Percentiles rank a stretch among this genome's conserved stretches.
These are phyloP conservation scores for Harpalus rufipes DNA, from an alignment of 2,888 invertebrate species.

Conservation along the genomic window DNA sequence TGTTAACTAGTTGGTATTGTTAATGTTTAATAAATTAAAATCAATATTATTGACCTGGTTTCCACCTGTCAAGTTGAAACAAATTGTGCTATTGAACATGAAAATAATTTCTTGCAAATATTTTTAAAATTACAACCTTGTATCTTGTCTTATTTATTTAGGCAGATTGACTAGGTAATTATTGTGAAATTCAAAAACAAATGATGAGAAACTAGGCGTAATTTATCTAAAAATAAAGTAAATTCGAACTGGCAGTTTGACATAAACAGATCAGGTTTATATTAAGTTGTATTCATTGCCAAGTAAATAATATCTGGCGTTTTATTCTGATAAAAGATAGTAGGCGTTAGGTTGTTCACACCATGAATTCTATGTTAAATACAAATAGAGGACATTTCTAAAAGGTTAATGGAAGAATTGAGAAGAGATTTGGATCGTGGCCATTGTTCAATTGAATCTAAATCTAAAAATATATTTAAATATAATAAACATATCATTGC, in stretches of 20 bases:
- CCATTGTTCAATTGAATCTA: constrained; percentile 47
- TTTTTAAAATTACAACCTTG: constrained; percentile 19
- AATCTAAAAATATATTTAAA: constrained; percentile 30
- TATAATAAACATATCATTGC: constrained; percentile 18
- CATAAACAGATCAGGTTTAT: constrained; percentile 59
- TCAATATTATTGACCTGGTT: constrained; percentile 74
- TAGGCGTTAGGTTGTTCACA: neutral
- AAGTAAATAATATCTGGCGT: constrained; percentile 4
- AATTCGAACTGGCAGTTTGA: constrained; percentile 47
- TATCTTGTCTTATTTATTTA: constrained; percentile 19
- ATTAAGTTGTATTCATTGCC: constrained; percentile 48
- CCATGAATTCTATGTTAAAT: constrained; percentile 8
- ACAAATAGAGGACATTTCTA: constrained; percentile 17
- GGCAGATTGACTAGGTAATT: neutral
- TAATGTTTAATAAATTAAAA: constrained; percentile 69
- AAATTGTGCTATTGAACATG: constrained; percentile 36
- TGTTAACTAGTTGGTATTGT: neutral
- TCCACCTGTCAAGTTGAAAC: constrained; percentile 39
- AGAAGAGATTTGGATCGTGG: constrained; percentile 30
- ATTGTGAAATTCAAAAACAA: constrained; percentile 33
- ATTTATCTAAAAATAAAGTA: constrained; percentile 44
- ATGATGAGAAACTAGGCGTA: constrained; percentile 17
- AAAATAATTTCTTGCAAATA: constrained; percentile 28
- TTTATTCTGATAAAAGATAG: neutral
- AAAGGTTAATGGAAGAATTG: constrained; percentile 51